phyloP scores from a whole-genome alignment of 2,113 vertebrate species.

The Circaetus cinerascens region DNA sequence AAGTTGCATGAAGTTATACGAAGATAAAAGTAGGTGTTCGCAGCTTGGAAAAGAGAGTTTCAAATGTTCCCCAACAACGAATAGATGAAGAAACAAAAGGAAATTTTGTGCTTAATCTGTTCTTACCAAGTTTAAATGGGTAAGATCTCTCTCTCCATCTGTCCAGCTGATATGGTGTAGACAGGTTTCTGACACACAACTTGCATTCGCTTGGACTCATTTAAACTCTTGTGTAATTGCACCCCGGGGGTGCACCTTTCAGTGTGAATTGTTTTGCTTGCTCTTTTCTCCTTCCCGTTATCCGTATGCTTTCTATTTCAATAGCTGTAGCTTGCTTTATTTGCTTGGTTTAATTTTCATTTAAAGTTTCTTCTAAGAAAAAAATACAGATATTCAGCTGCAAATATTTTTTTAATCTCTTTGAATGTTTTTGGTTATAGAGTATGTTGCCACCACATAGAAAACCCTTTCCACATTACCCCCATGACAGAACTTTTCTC shows the following conservation, averaged over 20 bases:
- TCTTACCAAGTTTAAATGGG: neutral
- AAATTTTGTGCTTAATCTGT: neutral
- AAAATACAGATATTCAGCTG: neutral
- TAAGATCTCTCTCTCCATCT: neutral
- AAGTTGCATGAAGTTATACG: neutral
- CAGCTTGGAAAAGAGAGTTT: neutral
- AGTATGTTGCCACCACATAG: neutral
- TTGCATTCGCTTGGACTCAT: neutral
- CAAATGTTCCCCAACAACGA: neutral
- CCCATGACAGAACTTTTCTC: neutral
- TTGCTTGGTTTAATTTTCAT: neutral
- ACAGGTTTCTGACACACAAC: neutral
- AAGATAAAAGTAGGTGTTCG: neutral
- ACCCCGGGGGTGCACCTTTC: neutral
- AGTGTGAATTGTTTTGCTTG: neutral
- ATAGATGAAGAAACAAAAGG: neutral
- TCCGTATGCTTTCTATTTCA: fast-evolving
- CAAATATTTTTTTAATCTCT: neutral
- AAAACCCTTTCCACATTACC: neutral
- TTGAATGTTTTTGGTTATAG: neutral
- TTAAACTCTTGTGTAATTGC: neutral
- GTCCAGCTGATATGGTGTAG: neutral
- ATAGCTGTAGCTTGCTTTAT: neutral
- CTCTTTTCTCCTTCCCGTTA: neutral
- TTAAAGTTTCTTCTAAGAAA: neutral